These are phyloP conservation scores for Petrosia ficiformis DNA, from an alignment of 37 sponge, comb jelly and placozoan species.

Conservation along the genomic window DNA sequence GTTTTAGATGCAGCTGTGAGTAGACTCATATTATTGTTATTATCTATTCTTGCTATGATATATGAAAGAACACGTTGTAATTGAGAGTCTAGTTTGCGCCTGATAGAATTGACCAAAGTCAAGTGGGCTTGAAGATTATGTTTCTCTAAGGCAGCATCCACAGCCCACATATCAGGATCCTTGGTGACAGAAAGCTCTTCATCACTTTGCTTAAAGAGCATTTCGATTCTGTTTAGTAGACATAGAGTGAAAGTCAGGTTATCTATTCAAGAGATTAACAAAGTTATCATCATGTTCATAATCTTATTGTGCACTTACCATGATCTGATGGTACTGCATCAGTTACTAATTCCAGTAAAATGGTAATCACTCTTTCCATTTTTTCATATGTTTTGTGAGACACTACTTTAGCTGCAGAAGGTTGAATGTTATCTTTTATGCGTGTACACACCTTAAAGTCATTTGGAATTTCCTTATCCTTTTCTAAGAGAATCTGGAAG, in stretches of 20 bases:
- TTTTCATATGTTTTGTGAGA: neutral
- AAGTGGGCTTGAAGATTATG: neutral
- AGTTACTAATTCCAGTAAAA: neutral
- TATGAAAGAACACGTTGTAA: neutral
- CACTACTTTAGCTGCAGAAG: neutral
- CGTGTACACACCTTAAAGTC: neutral
- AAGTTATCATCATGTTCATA: neutral
- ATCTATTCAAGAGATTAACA: neutral
- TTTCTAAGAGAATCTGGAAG: neutral
- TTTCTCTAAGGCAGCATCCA: constrained; percentile 1
- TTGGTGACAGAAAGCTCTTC: neutral
- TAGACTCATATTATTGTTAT: neutral
- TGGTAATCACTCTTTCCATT: constrained; percentile 3
- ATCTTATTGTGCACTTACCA: neutral
- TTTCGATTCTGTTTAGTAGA: neutral
- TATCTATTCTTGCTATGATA: neutral
- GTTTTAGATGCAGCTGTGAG: neutral
- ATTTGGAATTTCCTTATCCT: neutral
- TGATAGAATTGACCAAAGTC: neutral
- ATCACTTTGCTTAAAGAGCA: neutral
- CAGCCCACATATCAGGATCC: neutral
- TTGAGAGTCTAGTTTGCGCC: neutral
- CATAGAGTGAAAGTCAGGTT: neutral
- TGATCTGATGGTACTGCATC: neutral
- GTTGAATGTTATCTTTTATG: neutral